Conservation (phyloP, 2,113 vertebrate species). For the Sitta europaea region DNA sequence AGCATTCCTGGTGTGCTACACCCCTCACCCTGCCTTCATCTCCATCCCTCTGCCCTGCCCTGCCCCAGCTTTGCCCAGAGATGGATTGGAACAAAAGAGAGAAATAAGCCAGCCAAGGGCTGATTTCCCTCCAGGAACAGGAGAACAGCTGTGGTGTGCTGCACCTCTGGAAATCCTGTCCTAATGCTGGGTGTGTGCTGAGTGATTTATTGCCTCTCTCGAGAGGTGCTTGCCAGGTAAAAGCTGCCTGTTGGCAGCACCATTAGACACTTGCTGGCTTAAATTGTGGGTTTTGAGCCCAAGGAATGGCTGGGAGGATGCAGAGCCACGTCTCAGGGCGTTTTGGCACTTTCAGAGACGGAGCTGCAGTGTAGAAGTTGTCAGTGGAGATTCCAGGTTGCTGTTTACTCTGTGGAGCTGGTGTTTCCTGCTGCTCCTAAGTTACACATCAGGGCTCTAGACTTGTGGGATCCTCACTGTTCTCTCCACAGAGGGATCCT, state of each 20-base stretch:
- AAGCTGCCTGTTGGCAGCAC: neutral
- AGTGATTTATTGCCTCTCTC: neutral
- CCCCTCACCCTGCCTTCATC: neutral
- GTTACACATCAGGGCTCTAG: neutral
- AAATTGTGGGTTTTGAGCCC: neutral
- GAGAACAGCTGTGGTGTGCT: neutral
- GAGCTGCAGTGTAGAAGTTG: rapidly evolving
- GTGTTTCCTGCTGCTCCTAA: rapidly evolving
- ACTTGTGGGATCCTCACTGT: neutral
- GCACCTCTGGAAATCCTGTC: neutral
- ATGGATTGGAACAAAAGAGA: neutral
- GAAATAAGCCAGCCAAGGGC: neutral
- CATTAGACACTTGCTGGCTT: neutral
- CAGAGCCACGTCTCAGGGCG: neutral
- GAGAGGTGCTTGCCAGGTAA: slow-evolving; percentile 5
- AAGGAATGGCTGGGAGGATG: neutral
- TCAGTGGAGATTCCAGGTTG: neutral
- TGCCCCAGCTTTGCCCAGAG: neutral
- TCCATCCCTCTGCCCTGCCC: neutral
- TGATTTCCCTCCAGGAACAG: neutral
- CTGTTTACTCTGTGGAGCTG: neutral
- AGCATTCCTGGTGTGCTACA: neutral
- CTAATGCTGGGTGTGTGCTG: neutral
- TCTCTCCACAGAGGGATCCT: neutral
- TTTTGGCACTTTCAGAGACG: neutral